These are phyloP conservation scores for Sarcophilus harrisii DNA, from an alignment of 2,797 vertebrate genomes.

Conservation along the genomic window DNA sequence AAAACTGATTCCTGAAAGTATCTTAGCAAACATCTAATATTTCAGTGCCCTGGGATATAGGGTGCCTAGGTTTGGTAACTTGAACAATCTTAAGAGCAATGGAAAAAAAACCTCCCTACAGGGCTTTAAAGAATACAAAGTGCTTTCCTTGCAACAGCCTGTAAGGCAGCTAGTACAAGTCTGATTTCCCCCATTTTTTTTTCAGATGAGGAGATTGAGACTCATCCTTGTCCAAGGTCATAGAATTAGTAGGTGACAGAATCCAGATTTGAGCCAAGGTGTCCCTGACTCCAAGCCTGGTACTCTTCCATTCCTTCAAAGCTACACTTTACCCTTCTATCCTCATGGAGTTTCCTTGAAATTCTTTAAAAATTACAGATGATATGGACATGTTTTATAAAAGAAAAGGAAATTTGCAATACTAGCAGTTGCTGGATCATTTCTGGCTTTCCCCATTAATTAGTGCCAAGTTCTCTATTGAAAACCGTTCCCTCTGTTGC, in stretches of 20 bases:
- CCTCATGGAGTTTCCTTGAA: not conserved
- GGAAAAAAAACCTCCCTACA: not conserved
- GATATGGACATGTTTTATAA: not conserved
- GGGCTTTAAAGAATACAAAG: not conserved
- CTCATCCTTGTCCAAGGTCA: not conserved
- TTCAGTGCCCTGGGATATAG: not conserved
- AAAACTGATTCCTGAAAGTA: not conserved
- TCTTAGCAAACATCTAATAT: not conserved
- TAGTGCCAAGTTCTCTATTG: constrained; percentile 24
- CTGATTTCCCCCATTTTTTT: not conserved
- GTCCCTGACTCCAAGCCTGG: not conserved
- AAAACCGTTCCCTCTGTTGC: not conserved
- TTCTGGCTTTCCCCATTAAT: not conserved
- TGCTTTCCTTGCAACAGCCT: not conserved
- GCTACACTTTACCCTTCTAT: not conserved
- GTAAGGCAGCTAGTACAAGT: not conserved
- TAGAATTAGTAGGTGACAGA: not conserved
- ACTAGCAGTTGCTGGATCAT: constrained; percentile 10
- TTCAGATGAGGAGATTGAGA: not conserved
- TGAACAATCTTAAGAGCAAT: not conserved
- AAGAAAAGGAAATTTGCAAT: constrained; percentile 16
- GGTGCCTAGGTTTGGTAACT: not conserved
- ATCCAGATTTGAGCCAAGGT: not conserved
- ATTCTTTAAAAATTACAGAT: constrained; percentile 4
- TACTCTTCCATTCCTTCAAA: not conserved